These are phyloP conservation scores for Tupaia tana DNA, from an alignment of 2,113 vertebrate genomes.

Conservation along the genomic window DNA sequence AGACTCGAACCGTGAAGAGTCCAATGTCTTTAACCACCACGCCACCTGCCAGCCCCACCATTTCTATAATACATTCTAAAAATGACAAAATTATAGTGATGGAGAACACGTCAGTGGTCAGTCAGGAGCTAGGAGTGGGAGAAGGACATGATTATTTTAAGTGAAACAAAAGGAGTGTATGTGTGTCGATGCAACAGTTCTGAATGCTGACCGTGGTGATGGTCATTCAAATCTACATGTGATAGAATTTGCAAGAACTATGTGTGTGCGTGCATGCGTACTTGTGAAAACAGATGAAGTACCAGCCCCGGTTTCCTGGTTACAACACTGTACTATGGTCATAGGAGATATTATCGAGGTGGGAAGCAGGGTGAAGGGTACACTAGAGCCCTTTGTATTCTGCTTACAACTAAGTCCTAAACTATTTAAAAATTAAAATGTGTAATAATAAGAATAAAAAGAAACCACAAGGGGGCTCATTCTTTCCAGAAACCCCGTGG, in stretches of 20 bases:
- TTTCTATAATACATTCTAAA: not conserved
- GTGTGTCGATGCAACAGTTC: accelerated
- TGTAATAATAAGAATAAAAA: constrained; percentile 24
- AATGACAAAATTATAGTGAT: constrained; percentile 17
- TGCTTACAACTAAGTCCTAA: constrained; percentile 37
- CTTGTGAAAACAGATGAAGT: not conserved
- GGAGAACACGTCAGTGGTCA: not conserved
- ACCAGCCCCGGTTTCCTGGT: not conserved
- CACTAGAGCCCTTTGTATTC: not conserved
- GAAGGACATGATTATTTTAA: not conserved
- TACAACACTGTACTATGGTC: not conserved
- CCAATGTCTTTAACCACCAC: too few species aligned
- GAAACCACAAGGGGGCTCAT: constrained; percentile 66
- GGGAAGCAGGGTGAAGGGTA: not conserved
- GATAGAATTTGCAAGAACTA: not conserved
- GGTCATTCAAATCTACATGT: not conserved
- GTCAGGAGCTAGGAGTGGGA: not conserved
- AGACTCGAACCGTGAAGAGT: too few species aligned
- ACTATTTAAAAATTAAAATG: constrained; percentile 49
- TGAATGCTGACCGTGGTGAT: not conserved
- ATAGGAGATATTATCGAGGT: not conserved
- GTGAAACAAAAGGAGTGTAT: not conserved
- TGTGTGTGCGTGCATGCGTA: accelerated
- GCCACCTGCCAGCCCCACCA: not conserved
- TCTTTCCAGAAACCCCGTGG: constrained; percentile 55